Percentiles rank a stretch among this genome's conserved stretches.
Evolutionary conservation across 2,797 vertebrate species (phyloP).

Genomic region (Mionectes olivaceus): DNA sequence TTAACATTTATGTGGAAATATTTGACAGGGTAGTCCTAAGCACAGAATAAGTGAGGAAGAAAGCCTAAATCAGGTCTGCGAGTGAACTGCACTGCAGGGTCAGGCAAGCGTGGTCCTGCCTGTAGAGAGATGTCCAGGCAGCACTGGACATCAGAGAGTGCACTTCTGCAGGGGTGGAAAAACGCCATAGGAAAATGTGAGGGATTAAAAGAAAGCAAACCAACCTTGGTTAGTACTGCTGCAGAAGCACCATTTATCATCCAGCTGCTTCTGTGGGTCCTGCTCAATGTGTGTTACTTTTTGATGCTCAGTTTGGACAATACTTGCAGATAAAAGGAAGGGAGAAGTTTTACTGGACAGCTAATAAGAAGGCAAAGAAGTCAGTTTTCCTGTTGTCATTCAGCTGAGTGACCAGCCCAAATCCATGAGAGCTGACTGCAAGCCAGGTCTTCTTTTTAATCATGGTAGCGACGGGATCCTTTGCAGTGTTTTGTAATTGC

Average conservation of each 20-base stretch:
- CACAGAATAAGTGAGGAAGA: not conserved
- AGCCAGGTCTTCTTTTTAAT: too few relatives aligned
- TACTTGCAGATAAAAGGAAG: not conserved
- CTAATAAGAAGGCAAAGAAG: not conserved
- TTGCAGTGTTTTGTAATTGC: not conserved
- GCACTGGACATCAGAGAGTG: accelerated
- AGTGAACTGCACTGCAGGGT: accelerated
- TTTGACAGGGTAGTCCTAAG: not conserved
- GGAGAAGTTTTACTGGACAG: not conserved
- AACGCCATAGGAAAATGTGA: accelerated
- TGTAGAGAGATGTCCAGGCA: not conserved
- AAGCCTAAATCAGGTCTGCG: accelerated
- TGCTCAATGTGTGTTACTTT: not conserved
- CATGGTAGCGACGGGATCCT: accelerated
- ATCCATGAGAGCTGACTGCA: not conserved
- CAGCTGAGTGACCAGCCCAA: not conserved
- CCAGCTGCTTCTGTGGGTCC: accelerated
- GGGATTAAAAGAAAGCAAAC: not conserved
- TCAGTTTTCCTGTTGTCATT: not conserved
- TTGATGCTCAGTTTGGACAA: not conserved
- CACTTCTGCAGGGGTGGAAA: not conserved
- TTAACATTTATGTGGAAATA: not conserved
- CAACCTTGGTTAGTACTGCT: not conserved
- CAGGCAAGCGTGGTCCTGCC: not conserved
- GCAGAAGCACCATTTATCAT: not conserved